Evolutionary conservation across 2,113 vertebrate species (phyloP).

Genomic region (Mobula birostris): DNA sequence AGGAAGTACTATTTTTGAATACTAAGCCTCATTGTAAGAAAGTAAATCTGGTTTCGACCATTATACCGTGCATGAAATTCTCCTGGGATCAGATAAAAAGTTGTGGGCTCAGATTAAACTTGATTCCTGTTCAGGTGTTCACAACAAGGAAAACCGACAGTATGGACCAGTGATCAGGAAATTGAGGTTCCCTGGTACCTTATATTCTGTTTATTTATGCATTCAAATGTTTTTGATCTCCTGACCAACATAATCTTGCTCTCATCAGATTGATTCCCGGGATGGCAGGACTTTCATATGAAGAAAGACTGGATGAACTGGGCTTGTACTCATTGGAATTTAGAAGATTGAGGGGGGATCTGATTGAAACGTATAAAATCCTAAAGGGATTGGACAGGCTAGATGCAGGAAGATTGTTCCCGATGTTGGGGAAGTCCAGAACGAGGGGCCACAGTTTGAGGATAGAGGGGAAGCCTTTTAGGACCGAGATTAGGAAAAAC

Average conservation of each 20-base stretch:
- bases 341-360: too few relatives aligned
- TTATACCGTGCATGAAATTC: background rate
- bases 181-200: background rate
- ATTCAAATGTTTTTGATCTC: background rate
- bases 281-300: too few relatives aligned
- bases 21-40: background rate
- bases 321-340: too few relatives aligned
- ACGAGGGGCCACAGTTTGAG: too few relatives aligned
- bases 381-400: too few relatives aligned
- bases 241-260: background rate
- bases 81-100: background rate
- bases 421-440: too few relatives aligned
- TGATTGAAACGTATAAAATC: too few relatives aligned
- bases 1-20: constrained; percentile 25
- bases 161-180: background rate
- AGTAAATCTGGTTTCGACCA: background rate
- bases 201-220: background rate
- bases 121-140: background rate
- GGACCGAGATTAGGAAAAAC: too few relatives aligned
- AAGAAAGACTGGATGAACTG: too few relatives aligned
- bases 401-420: too few relatives aligned
- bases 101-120: background rate
- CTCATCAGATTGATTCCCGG: too few relatives aligned
- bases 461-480: too few relatives aligned
- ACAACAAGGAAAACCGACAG: background rate